These are phyloP conservation scores for Lymantria dispar DNA, from an alignment of 2,888 invertebrate genomes.

Conservation along the genomic window DNA sequence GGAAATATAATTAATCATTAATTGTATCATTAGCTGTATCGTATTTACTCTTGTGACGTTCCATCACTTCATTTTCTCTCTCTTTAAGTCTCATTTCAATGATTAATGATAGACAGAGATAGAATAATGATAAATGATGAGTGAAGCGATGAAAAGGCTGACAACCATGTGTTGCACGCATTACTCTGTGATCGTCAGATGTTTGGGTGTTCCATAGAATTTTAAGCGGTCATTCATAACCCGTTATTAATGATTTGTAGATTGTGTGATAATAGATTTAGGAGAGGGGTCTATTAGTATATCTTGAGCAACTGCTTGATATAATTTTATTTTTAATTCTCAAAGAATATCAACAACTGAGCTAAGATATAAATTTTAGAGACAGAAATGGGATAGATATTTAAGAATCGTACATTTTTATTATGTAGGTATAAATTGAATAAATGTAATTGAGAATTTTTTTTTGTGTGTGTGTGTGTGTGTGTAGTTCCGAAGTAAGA, in stretches of 20 bases:
- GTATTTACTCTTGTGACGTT: constrained; percentile 65
- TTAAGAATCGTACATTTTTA: no score
- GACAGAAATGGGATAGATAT: no score
- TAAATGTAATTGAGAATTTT: no score
- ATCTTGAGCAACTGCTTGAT: constrained; percentile 23
- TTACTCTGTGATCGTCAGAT: constrained; percentile 60
- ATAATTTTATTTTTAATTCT: constrained; percentile 2
- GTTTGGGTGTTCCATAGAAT: constrained; percentile 66
- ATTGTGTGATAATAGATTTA: constrained; percentile 58
- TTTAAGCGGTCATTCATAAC: constrained; percentile 71
- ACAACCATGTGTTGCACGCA: constrained; percentile 62
- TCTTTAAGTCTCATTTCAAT: constrained; percentile 80
- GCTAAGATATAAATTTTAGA: no score
- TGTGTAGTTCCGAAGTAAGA: no score
- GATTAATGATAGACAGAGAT: constrained; percentile 64
- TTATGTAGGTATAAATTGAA: no score
- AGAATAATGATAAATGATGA: constrained; percentile 71
- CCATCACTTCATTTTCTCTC: constrained; percentile 78
- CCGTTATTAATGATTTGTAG: constrained; percentile 65
- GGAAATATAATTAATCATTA: constrained; percentile 73
- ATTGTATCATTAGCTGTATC: constrained; percentile 74
- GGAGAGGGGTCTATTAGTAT: constrained; percentile 33
- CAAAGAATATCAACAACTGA: no score
- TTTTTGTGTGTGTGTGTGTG: no score
- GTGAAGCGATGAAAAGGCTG: constrained; percentile 68